Evolutionary conservation across 1,140 invertebrate genomes (phyloP).

Genomic region (Lasaia peninsularis): DNA sequence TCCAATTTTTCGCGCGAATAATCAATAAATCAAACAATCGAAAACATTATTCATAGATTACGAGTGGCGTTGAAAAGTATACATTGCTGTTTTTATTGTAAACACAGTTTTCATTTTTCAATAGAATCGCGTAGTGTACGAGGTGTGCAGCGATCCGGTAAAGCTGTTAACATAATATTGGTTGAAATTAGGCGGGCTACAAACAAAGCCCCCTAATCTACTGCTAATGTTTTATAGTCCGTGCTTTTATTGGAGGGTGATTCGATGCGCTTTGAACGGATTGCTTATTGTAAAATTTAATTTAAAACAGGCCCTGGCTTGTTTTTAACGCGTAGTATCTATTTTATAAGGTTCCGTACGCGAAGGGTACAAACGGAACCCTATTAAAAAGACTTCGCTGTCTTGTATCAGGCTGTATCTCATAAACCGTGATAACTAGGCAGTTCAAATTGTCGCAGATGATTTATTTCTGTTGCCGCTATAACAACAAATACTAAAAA

Average conservation of each 20-base stretch:
- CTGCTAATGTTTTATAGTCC: constrained; percentile 48
- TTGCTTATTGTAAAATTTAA: constrained; percentile 50
- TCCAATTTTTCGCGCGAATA: constrained; percentile 8
- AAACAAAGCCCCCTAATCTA: constrained; percentile 46
- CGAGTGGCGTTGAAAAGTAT: constrained; percentile 2
- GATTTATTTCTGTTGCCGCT: no score
- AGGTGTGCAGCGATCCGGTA: constrained; percentile 20
- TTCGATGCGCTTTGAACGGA: constrained; percentile 46
- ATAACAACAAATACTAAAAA: no score
- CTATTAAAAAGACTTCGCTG: no score
- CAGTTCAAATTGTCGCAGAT: no score
- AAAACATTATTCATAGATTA: constrained; percentile 8
- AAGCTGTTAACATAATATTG: constrained; percentile 34
- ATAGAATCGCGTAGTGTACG: constrained; percentile 17
- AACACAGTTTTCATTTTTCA: background rate
- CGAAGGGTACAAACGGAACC: no score
- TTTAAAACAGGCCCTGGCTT: constrained; percentile 40
- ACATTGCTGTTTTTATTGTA: background rate
- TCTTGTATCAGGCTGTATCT: no score
- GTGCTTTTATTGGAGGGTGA: constrained; percentile 37
- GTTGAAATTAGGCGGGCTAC: constrained; percentile 27
- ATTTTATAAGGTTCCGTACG: no score
- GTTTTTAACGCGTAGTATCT: background rate
- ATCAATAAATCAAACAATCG: constrained; percentile 9
- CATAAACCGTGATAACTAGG: no score